Percentiles rank a stretch among this genome's conserved stretches.
phyloP scores from a whole-genome alignment of 1,140 invertebrate species.

The Papilio helenus region DNA sequence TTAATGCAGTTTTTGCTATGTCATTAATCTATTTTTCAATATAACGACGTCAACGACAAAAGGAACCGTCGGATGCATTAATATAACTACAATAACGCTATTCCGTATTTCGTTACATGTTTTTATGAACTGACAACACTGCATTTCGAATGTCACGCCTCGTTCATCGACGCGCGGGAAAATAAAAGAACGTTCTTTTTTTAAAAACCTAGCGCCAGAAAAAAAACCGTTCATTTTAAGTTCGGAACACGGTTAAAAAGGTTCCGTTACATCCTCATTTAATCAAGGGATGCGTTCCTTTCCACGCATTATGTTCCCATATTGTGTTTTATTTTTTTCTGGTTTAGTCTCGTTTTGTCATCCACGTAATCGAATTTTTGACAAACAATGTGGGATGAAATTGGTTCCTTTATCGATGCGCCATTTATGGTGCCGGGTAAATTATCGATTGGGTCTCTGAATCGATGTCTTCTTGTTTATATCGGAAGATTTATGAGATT shows the following conservation, averaged over 20 bases:
- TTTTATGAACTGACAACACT: conserved; percentile 69
- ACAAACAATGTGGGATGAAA: conserved; percentile 79
- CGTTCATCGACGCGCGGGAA: conserved; percentile 69
- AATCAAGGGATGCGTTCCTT: conserved; percentile 58
- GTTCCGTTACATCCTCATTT: conserved; percentile 65
- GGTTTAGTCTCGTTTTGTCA: conserved; percentile 55
- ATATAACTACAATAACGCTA: conserved; percentile 64
- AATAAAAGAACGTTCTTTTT: conserved; percentile 66
- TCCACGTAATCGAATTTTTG: conserved; percentile 78
- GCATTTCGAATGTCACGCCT: conserved; percentile 75
- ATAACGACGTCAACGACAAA: conserved; percentile 59
- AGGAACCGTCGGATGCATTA: conserved; percentile 71
- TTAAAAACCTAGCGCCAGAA: conserved; percentile 56
- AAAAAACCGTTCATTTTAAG: conserved; percentile 62
- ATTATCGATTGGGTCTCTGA: conserved; percentile 58
- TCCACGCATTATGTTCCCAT: conserved; percentile 41
- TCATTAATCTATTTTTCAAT: conserved; percentile 61
- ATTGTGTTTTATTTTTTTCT: conserved; percentile 53
- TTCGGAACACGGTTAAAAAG: conserved; percentile 60
- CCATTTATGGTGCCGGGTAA: conserved; percentile 65
- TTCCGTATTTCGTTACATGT: conserved; percentile 55
- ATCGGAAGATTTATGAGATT: conserved; percentile 36
- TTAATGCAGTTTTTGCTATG: conserved; percentile 46
- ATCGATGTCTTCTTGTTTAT: conserved; percentile 37
- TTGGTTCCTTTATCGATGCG: conserved; percentile 74